Conservation (phyloP, 2,888 invertebrate species). For the Rhynchonema sp. region DNA sequence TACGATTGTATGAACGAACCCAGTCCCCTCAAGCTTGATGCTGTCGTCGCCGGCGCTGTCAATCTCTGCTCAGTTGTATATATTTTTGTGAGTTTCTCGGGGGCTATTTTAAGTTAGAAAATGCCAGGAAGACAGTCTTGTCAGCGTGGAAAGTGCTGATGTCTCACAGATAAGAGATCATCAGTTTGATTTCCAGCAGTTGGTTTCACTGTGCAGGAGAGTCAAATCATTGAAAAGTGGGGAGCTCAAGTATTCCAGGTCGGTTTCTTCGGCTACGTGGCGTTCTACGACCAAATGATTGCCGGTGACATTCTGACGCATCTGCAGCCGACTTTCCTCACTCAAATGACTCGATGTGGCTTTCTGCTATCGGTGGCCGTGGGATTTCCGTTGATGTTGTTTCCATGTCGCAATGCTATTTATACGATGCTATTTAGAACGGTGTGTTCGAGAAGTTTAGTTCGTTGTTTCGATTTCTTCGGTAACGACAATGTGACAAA, state of each 20-base stretch:
- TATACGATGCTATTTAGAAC: constrained; percentile 50
- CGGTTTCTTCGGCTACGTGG: constrained; percentile 77
- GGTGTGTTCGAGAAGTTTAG: neutral
- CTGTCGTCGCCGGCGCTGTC: constrained; percentile 65
- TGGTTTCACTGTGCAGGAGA: too few species aligned
- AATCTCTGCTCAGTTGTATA: constrained; percentile 68
- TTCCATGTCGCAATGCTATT: constrained; percentile 79
- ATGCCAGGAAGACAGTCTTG: too few species aligned
- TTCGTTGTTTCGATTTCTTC: too few species aligned
- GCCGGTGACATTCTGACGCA: constrained; percentile 71
- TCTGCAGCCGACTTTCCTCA: constrained; percentile 52
- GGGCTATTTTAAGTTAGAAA: too few species aligned
- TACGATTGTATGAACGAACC: constrained; percentile 71
- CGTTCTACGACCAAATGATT: constrained; percentile 46
- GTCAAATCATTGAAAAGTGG: too few species aligned
- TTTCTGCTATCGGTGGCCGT: constrained; percentile 84
- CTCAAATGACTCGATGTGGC: constrained; percentile 74
- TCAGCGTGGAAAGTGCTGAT: too few species aligned
- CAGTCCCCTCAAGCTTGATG: constrained; percentile 67
- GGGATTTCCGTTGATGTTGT: constrained; percentile 87
- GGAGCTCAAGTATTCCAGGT: too few species aligned
- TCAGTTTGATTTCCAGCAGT: too few species aligned
- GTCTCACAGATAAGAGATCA: too few species aligned
- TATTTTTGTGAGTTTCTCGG: neutral
- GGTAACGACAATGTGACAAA: too few species aligned